A percentile compares a stretch with the other conserved stretches of the same genome.
Conservation (phyloP, 2,888 invertebrate genomes). For the Sthenelais limicola region DNA sequence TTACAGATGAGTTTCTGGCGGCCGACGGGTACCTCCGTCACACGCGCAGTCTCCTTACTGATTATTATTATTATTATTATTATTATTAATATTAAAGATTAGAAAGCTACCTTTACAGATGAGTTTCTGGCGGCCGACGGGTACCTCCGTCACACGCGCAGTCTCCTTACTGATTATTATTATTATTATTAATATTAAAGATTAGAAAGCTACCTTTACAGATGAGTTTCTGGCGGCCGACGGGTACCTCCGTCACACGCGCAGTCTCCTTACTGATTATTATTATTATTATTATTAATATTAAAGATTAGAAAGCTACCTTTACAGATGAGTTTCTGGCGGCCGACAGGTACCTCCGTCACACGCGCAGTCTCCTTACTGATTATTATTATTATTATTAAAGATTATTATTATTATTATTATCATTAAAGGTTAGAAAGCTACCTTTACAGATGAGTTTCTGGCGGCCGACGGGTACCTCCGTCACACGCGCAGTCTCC, state of each 20-base stretch:
- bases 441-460: constrained; percentile 32
- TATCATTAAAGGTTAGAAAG: not conserved
- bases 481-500: not conserved
- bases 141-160: constrained; percentile 3
- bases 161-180: not conserved
- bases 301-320: too few species aligned
- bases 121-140: constrained; percentile 5
- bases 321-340: constrained; percentile 28
- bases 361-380: not conserved
- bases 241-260: constrained; percentile 7
- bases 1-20: constrained; percentile 24
- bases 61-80: too few species aligned
- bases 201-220: constrained; percentile 35
- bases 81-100: too few species aligned
- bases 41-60: not conserved
- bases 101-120: constrained; percentile 37
- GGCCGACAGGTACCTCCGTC: constrained; percentile 8
- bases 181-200: too few species aligned
- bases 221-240: constrained; percentile 14
- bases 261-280: not conserved
- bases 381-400: not conserved
- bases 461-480: constrained; percentile 9
- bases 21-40: constrained; percentile 14
- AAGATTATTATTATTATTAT: not conserved
- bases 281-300: too few species aligned